Base-by-base conservation (phyloP, 23 tunicate genomes). In the Aplidium turbinatum region DNA sequence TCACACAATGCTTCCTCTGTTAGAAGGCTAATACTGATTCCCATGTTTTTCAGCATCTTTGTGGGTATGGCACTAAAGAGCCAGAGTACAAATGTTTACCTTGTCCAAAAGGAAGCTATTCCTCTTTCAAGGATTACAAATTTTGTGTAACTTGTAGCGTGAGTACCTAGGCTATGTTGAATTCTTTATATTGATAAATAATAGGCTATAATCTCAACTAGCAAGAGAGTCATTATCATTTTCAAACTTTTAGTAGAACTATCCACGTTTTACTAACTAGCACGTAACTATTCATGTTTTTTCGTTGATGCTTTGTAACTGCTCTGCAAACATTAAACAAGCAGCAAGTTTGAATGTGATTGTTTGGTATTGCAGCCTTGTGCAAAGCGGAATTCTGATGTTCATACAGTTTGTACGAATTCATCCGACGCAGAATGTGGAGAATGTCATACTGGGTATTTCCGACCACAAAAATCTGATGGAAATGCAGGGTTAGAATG, bases 401-500 rank as follows among this genome's bases (percentile, higher is more conserved):
- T 51, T 7, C 31, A 67, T 20, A 6, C 38, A 2, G n/a, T 35
- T 2, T 80, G 85, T 33, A 80, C 85, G 34, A 52, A 55, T 23
- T 68, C 85, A 3, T 50, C 63, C 19, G 69, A 80, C 58, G 57
- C 85, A 23, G 18, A 9, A 33, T 80, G 85, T 42, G 77, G 85
- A 2, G 36, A 56, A 23, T 80, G 85, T 52, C 29, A 68, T 33
- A 23, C 39, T 57, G 77, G 77, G 6, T 80, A 39, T 50, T 80
- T 56, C 58, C 28, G 85, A 27, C 85, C 85, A 28, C 57, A 70
- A 32, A 68, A 51, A 56, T 54, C 77, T 11, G 70, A 80, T 33
- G 85, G 85, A 28, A 27, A 53, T 22, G 13, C 16, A 0, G 85
- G 69, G 32, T 33, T 70, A 16, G 85, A 80, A 57, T 80, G 85